A percentile compares a stretch with the other conserved stretches of the same genome.
Conservation (phyloP, 2,888 invertebrate genomes). For the Papilio protenor region DNA sequence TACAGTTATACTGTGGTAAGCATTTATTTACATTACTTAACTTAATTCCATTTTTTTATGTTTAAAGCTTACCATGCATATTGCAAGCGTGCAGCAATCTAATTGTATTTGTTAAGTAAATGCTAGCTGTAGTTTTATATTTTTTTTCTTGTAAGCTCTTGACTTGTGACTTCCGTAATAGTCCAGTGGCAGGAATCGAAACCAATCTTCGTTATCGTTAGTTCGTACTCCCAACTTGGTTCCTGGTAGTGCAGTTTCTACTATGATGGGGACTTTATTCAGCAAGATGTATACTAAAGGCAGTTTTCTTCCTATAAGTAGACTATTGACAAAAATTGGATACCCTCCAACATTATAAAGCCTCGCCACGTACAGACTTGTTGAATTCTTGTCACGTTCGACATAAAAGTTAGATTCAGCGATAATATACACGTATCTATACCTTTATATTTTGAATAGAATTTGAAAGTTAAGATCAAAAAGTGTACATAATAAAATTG, state of each 20-base stretch:
- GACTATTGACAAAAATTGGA: slow-evolving; percentile 26
- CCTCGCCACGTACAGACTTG: slow-evolving; percentile 22
- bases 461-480: slow-evolving; percentile 21
- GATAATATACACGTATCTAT: slow-evolving; percentile 25
- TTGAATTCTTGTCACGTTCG: slow-evolving; percentile 26
- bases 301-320: background rate
- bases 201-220: too few species aligned
- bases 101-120: too few species aligned
- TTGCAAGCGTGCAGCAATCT: too few species aligned
- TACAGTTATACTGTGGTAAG: slow-evolving; percentile 85
- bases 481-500: background rate
- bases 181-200: too few species aligned
- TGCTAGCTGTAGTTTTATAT: too few species aligned
- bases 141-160: too few species aligned
- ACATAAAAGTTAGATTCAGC: slow-evolving; percentile 35
- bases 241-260: background rate
- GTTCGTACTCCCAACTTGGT: too few species aligned
- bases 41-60: too few species aligned
- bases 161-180: too few species aligned
- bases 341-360: slow-evolving; percentile 11
- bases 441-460: background rate
- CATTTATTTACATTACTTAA: slow-evolving; percentile 9
- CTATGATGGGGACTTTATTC: background rate
- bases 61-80: too few species aligned
- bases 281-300: background rate